These are phyloP conservation scores for Aplysina aerophoba DNA, from an alignment of 37 sponge, comb jelly and placozoan species.

Conservation along the genomic window DNA sequence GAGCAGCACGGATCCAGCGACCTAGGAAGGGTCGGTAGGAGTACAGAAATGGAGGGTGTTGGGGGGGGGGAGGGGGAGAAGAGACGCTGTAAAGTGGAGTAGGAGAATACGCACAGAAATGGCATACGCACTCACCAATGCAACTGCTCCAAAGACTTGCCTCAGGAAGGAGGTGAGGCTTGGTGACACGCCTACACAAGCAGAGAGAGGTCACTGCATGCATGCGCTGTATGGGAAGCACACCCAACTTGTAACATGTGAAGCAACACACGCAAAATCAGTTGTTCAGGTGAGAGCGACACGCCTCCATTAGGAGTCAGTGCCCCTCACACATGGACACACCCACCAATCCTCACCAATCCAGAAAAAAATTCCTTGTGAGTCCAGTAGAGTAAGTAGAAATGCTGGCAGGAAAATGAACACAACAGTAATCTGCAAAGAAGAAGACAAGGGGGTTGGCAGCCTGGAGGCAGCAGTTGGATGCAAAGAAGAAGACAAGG, in stretches of 20 bases:
- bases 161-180: not conserved
- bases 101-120: slow-evolving; percentile 19
- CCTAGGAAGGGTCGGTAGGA: not conserved
- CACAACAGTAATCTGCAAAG: slow-evolving; percentile 7
- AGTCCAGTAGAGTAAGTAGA: slow-evolving; percentile 63
- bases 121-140: slow-evolving; percentile 30
- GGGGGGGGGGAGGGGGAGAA: too few species aligned
- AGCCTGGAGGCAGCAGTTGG: not conserved
- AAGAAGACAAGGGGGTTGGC: not conserved
- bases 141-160: slow-evolving; percentile 27
- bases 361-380: slow-evolving; percentile 66
- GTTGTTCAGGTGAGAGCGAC: too few species aligned
- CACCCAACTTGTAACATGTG: too few species aligned
- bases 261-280: too few species aligned
- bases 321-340: not conserved
- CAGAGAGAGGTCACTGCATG: too few species aligned
- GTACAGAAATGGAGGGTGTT: not conserved
- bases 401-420: slow-evolving; percentile 44
- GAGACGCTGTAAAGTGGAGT: not conserved
- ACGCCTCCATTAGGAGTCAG: not conserved
- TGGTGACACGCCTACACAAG: not conserved
- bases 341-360: slow-evolving; percentile 38
- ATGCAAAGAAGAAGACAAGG: not conserved
- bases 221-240: too few species aligned
- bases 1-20: not conserved